Conservation (phyloP, 2,888 invertebrate species). For the Myathropa florea region DNA sequence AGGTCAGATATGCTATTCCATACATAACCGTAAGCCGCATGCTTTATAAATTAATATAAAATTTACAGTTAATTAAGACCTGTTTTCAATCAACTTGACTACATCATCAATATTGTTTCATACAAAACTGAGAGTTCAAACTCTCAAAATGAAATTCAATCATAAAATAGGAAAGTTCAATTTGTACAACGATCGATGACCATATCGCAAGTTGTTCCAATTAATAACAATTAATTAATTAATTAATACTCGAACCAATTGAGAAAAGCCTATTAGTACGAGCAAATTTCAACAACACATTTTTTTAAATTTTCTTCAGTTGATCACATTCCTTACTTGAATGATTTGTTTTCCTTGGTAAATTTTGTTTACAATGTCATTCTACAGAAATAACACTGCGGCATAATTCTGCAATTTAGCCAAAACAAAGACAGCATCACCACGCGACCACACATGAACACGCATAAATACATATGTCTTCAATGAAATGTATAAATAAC, state of each 20-base stretch:
- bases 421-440: slow-evolving; percentile 44
- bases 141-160: background rate
- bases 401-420: slow-evolving; percentile 38
- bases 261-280: background rate
- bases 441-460: background rate
- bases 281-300: background rate
- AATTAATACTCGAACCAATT: background rate
- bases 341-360: background rate
- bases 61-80: too few relatives aligned
- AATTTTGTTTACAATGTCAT: background rate
- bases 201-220: background rate
- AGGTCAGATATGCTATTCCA: too few relatives aligned
- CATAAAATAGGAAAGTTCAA: background rate
- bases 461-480: slow-evolving; percentile 48
- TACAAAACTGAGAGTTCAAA: background rate
- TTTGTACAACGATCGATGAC: background rate
- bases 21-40: too few relatives aligned
- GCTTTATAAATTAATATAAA: too few relatives aligned
- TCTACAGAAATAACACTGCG: slow-evolving; percentile 16
- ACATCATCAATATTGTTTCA: too few relatives aligned
- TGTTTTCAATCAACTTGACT: too few relatives aligned
- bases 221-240: background rate
- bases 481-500: slow-evolving; percentile 67
- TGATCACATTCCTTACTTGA: background rate
- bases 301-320: background rate